phyloP scores from a whole-genome alignment of 2,797 vertebrate species.

The Streptopelia turtur region DNA sequence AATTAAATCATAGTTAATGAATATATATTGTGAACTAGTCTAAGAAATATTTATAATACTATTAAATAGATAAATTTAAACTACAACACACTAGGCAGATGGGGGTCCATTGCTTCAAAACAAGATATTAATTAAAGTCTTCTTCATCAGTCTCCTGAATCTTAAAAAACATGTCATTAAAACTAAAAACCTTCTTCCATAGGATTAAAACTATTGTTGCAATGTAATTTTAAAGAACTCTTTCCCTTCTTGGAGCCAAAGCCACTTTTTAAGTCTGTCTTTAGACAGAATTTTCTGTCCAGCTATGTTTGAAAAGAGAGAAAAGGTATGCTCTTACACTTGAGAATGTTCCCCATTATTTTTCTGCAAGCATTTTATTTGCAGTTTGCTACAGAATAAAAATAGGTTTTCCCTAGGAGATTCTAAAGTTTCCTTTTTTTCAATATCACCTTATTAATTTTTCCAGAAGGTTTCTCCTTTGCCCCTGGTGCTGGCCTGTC shows the following conservation, averaged over 20 bases:
- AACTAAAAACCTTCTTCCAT: background rate
- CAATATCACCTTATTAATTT: background rate
- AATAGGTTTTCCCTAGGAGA: background rate
- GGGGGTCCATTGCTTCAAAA: background rate
- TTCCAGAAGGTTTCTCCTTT: background rate
- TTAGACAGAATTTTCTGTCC: background rate
- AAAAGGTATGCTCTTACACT: background rate
- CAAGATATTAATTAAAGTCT: background rate
- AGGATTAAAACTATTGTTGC: background rate
- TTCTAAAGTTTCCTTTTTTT: background rate
- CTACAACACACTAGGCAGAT: background rate
- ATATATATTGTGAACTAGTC: background rate
- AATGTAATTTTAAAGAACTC: background rate
- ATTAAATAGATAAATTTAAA: background rate
- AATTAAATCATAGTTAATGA: background rate
- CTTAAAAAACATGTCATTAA: background rate
- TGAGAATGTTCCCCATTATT: background rate
- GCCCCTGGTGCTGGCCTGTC: accelerated
- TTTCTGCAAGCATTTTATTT: background rate
- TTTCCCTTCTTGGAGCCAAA: background rate
- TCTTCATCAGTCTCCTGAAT: background rate
- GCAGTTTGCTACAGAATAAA: background rate
- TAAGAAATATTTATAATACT: background rate
- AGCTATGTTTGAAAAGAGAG: background rate
- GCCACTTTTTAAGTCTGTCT: background rate